Evolutionary conservation across 1,140 invertebrate genomes (phyloP).

Genomic region (Sipha flava): DNA sequence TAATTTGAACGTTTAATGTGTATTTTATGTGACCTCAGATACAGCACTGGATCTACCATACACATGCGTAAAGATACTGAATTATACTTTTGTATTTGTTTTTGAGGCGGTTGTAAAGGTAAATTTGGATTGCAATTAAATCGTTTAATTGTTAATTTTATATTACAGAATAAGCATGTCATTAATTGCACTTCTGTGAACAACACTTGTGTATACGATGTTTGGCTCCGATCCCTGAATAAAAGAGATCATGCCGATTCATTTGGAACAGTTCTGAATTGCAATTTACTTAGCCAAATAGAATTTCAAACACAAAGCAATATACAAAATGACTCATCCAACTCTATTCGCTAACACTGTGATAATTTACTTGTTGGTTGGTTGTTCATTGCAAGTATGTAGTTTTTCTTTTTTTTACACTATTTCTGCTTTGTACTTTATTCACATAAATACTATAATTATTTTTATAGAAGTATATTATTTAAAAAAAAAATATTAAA

Average conservation of each 20-base stretch:
- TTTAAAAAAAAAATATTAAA: too few relatives aligned
- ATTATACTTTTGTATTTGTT: background rate
- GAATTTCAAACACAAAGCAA: background rate
- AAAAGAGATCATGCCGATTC: background rate
- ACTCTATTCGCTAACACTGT: background rate
- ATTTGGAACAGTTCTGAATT: background rate
- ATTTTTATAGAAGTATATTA: too few relatives aligned
- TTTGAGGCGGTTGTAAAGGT: background rate
- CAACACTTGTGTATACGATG: background rate
- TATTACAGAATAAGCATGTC: background rate
- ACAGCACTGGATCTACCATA: too few relatives aligned
- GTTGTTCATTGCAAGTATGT: background rate
- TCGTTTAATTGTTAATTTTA: background rate
- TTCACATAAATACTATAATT: too few relatives aligned
- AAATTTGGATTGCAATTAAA: background rate
- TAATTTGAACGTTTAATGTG: too few relatives aligned
- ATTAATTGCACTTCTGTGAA: background rate
- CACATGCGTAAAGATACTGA: too few relatives aligned
- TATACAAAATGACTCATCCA: background rate
- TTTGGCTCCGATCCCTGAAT: background rate
- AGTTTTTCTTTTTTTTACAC: too few relatives aligned
- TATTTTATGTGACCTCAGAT: too few relatives aligned
- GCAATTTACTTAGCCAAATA: background rate
- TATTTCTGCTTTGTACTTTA: too few relatives aligned
- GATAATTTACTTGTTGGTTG: background rate